Conservation (phyloP, 92 coral and sea anemone species). For the Epizoanthus stellaris region DNA sequence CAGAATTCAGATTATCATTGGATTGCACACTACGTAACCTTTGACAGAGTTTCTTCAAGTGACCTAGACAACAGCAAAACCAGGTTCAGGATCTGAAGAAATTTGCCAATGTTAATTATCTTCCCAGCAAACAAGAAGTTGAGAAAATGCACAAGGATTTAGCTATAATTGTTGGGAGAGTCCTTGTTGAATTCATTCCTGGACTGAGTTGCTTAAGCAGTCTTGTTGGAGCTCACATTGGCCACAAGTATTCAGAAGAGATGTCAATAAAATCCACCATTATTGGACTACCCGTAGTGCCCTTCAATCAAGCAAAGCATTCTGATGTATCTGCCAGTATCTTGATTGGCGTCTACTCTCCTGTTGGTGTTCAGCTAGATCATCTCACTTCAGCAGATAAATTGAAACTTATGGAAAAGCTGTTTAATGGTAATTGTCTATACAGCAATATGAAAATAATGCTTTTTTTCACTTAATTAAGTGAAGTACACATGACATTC, state of each 20-base stretch:
- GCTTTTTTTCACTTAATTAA: too few species aligned
- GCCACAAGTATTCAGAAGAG: conserved; percentile 54
- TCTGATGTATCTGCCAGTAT: conserved; percentile 50
- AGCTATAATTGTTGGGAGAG: conserved; percentile 21
- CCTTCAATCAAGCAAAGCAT: conserved; percentile 44
- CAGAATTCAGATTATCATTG: conserved; percentile 68
- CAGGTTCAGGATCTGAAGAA: conserved; percentile 38
- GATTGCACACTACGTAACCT: conserved; percentile 59
- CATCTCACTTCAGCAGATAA: too few species aligned
- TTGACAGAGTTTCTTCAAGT: conserved; percentile 53
- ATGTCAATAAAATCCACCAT: conserved; percentile 42
- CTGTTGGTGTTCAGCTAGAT: too few species aligned
- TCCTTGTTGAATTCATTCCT: conserved; percentile 55
- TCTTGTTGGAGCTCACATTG: conserved; percentile 53
- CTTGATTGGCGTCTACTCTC: conserved; percentile 3
- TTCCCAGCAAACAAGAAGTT: too few species aligned
- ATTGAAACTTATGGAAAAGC: too few species aligned
- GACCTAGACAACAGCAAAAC: conserved; percentile 49
- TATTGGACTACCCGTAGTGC: conserved; percentile 41
- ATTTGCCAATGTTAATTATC: conserved; percentile 25
- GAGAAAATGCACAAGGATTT: too few species aligned
- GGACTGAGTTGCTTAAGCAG: conserved; percentile 36
- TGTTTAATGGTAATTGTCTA: too few species aligned
- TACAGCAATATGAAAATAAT: too few species aligned
- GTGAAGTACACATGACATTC: too few species aligned